Base-by-base conservation (phyloP, 2,888 invertebrate species). In the Caenorhabditis panamensis region DNA sequence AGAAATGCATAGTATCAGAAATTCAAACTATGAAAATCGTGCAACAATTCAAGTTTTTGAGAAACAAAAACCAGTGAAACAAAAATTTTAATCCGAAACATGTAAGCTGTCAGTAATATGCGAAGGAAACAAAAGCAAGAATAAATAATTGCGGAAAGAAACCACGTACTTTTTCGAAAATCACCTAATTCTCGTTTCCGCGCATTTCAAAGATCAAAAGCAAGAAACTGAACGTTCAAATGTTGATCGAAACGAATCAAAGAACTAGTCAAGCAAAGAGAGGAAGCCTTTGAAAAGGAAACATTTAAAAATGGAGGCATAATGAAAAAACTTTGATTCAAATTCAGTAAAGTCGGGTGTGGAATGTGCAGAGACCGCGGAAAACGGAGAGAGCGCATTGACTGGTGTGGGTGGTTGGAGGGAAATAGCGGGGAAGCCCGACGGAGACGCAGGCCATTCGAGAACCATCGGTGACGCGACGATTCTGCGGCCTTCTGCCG, bases 381-480 rank as follows among this genome's bases (percentile, higher is more conserved):
- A 24, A 51, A 22, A 22, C n/a, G 28, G 31, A 31, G 36, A n/a
- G 58, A 49, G 41, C 41, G 51, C 47, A 49, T 26, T 61, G 11
- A 53, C 37, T 62, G 63, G 63, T 72, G 72, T 56, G 63, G 72
- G 56, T 62, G 56, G 56, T 28, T 26, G 62, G 41, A 22, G 22
- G 53, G 64, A 73, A 64, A 73, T 64, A 73, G 64, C 18, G 22
- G 18, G 3, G 4, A 2, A 1, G n/a, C 18, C 36, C 26, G 36
- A 26, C 37, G 59, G 73, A 73, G 73, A 73, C 73, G 49, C 64
- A 73, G 73, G 53, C 51, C 13, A 51, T 73, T 73, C 73, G 73
- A 73, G 66, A 73, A 73, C 49, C 51, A 41, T 73, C 64, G 64
- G 44, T 16, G 47, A 54, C 62, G 72, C 59, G 54, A 54, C 31